phyloP scores from a whole-genome alignment of 2,888 invertebrate species.

The Archips xylosteana region DNA sequence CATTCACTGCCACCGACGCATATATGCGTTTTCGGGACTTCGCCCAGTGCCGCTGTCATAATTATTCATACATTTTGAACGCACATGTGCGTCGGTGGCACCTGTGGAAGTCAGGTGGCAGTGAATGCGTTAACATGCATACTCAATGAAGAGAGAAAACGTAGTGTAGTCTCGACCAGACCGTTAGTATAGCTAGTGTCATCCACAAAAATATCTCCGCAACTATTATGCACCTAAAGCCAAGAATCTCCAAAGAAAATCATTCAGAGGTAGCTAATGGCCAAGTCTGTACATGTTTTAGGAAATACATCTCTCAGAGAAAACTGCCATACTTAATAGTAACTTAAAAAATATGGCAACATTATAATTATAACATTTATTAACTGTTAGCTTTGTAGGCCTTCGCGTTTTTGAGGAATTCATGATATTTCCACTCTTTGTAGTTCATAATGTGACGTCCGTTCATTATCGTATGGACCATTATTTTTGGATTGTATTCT shows the following conservation, averaged over 20 bases:
- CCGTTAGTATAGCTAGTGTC: no score
- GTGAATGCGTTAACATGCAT: no score
- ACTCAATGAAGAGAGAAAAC: no score
- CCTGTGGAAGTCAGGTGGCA: no score
- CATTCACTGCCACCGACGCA: no score
- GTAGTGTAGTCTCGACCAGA: no score
- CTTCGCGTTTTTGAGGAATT: conserved; percentile 63
- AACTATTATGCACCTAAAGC: no score
- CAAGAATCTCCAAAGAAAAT: background rate
- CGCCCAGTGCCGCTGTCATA: no score
- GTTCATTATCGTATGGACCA: conserved; percentile 92
- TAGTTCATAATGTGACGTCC: conserved; percentile 84
- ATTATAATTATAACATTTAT: background rate
- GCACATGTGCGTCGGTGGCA: no score
- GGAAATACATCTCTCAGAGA: conserved; percentile 4
- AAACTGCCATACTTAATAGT: background rate
- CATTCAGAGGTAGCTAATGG: background rate
- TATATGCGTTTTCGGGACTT: no score
- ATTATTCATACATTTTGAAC: no score
- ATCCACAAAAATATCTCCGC: no score
- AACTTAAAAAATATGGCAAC: background rate
- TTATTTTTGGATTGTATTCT: conserved; percentile 88
- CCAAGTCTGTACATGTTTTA: background rate
- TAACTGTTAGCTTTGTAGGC: conserved; percentile 39
- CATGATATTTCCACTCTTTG: conserved; percentile 68